These are phyloP conservation scores for Barypeithes pellucidus DNA, from an alignment of 2,888 invertebrate species.

Conservation along the genomic window DNA sequence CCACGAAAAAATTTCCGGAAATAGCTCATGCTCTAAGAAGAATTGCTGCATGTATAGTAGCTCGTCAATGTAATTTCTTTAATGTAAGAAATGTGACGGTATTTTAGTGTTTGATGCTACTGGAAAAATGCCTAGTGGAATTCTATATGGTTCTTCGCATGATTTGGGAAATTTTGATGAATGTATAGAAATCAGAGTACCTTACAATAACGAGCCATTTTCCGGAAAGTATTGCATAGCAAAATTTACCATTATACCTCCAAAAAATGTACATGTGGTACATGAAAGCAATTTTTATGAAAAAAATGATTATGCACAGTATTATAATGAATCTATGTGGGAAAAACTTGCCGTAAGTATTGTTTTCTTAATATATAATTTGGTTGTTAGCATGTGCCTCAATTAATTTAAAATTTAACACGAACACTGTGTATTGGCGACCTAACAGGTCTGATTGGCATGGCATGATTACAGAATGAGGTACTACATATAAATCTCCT, in stretches of 20 bases:
- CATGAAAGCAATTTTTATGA: slow-evolving; percentile 46
- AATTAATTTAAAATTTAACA: too few relatives aligned
- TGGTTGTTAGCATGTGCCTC: too few relatives aligned
- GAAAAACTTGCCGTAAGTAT: slow-evolving; percentile 51
- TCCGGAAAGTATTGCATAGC: slow-evolving; percentile 79
- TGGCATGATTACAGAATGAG: too few relatives aligned
- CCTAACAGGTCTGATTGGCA: too few relatives aligned
- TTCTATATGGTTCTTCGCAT: slow-evolving; percentile 78
- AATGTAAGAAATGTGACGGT: not conserved
- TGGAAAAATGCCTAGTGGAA: slow-evolving; percentile 79
- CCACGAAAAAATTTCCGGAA: too few relatives aligned
- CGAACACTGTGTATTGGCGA: too few relatives aligned
- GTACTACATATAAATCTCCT: too few relatives aligned
- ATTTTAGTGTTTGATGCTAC: slow-evolving; percentile 81
- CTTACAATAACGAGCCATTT: slow-evolving; percentile 64
- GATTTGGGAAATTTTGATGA: slow-evolving; percentile 84
- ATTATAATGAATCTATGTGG: slow-evolving; percentile 52
- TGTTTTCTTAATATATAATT: too few relatives aligned
- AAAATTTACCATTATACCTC: slow-evolving; percentile 70
- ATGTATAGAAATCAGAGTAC: slow-evolving; percentile 71
- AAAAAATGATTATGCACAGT: slow-evolving; percentile 39
- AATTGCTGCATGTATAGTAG: too few relatives aligned
- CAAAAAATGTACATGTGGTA: slow-evolving; percentile 31
- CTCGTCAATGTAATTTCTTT: too few relatives aligned
- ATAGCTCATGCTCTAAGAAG: too few relatives aligned